Evolutionary conservation across 2,797 vertebrate species (phyloP), one percentile per base, ranked within the genome.

Genomic region (Muscicapa striata): DNA sequence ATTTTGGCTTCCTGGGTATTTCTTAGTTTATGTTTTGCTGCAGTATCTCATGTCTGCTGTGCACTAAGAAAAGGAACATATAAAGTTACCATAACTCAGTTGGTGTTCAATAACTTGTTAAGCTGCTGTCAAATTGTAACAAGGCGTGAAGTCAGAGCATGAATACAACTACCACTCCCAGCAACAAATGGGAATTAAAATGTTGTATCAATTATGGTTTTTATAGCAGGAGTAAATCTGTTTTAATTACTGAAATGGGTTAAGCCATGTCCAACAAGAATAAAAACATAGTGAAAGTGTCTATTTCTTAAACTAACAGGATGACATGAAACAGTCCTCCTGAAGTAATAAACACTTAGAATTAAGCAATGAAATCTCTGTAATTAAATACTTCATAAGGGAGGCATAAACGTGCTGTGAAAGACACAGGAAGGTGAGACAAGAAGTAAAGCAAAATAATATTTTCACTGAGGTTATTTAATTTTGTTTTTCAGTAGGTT

Each of bases 221-320:
- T 91, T 90, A 87, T 69, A 40, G 68, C 36, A 41, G 49, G 26
- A 58, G 4, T 84, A 93, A 78, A 76, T 93, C 61, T 84, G 64
- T 69, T 95, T 93, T 84, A 93, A 90, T 90, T 93, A 96, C 57
- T 74, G 63, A 89, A 94, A 52, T 76, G 41, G 63, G 34, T 92
- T 72, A 84, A 75, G 17, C 26, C n/a, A 36, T 73, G 64, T 69
- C 67, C 69, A 76, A 59, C 20, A 92, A 52, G 48, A 82, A 66
- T n/a, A 66, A 84, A 95, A 90, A 2, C 14, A 13, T 17, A n/a
- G 15, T 68, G 66, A 88, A 88, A 92, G 29, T 2, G 12, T 72
- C 22, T 80, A 46, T 86, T 84, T 90, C 26, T 29, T 70, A 91
- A 88, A 75, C 38, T 58, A 89, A 45, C 15, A 54, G 51, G 15